Conservation (phyloP, 2,888 invertebrate genomes). For the Vannuccia rotundouncinata region DNA sequence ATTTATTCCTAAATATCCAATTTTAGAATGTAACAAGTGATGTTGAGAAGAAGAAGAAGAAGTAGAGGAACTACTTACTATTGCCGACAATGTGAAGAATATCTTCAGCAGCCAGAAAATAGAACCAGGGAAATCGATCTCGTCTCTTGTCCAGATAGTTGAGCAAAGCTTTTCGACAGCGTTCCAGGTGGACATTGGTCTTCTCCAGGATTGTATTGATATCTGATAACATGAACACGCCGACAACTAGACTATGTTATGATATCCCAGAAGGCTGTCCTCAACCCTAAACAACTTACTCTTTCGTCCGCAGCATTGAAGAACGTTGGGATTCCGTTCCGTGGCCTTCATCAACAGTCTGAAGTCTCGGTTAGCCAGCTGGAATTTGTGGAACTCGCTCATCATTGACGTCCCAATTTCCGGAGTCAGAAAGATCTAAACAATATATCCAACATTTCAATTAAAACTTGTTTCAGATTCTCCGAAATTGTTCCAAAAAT, state of each 20-base stretch:
- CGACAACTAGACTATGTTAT: neutral
- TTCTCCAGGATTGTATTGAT: conserved; percentile 51
- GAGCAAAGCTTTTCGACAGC: conserved; percentile 49
- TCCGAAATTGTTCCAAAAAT: too few relatives aligned
- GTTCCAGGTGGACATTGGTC: conserved; percentile 48
- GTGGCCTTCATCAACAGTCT: conserved; percentile 53
- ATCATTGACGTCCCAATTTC: conserved; percentile 49
- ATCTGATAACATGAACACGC: conserved; percentile 45
- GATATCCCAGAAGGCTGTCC: too few relatives aligned
- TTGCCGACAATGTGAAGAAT: conserved; percentile 51
- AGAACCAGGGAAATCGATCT: conserved; percentile 53
- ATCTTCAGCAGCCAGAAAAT: conserved; percentile 54
- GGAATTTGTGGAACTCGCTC: conserved; percentile 51
- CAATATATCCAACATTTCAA: conserved; percentile 21
- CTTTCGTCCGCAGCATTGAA: conserved; percentile 55
- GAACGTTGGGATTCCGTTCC: conserved; percentile 55
- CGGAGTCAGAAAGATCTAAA: conserved; percentile 48
- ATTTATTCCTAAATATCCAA: too few relatives aligned
- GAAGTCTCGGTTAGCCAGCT: conserved; percentile 52
- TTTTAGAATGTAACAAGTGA: too few relatives aligned
- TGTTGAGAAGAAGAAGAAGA: too few relatives aligned
- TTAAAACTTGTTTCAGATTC: neutral
- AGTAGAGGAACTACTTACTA: too few relatives aligned
- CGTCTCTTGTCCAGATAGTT: conserved; percentile 49
- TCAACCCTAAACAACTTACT: conserved; percentile 45